Base-by-base conservation (phyloP, 2,888 invertebrate genomes). In the Osmoderma eremita region DNA sequence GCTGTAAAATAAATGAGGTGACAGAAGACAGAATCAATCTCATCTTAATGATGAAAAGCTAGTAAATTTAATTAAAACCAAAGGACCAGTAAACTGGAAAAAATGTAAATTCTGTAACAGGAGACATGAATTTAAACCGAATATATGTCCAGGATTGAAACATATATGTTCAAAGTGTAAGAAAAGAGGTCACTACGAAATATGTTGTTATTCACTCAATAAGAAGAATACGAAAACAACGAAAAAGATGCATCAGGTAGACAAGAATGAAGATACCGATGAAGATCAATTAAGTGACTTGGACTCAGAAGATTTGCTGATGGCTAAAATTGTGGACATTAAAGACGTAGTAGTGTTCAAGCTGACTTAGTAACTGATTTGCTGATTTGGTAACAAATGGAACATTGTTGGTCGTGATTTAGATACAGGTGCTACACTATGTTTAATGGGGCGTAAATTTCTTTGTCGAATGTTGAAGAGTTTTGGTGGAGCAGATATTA, bases 391-490 rank as follows among this genome's bases (percentile, higher is more conserved):
- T 45, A 18, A 15, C 15, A 45, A 45, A 45, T 45, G 45, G 45
- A 45, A 15, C 17, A 45, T 0, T 15, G 45, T 45, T 45, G 18
- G 45, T 45, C 18, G 45, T 45, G 45, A 45, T 17, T 45, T 45
- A 45, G 45, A 45, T 18, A 45, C 15, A 42, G 45, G 45, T 17
- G 45, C 22, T 17, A 45, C 45, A 45, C 10, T 45, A 15, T 15
- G 45, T 45, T 45, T 45, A 45, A 45, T 45, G 45, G 18, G 45
- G 18, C 45, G 18, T 45, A 45, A 45, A 45, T 45, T 2, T 45
- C 45, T 45, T 45, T 45, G 45, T 15, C 45, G 10, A 45, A 17
- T 41, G 41, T 41, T 41, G 41, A 41, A 41, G 12, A 41, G 41
- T 41, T 41, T 41, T 41, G 41, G 12, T 4, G 41, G 41, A 1